Evolutionary conservation across 2,888 invertebrate genomes (phyloP), one percentile per base, ranked within the genome.

Genomic region (Maniola hyperantus): DNA sequence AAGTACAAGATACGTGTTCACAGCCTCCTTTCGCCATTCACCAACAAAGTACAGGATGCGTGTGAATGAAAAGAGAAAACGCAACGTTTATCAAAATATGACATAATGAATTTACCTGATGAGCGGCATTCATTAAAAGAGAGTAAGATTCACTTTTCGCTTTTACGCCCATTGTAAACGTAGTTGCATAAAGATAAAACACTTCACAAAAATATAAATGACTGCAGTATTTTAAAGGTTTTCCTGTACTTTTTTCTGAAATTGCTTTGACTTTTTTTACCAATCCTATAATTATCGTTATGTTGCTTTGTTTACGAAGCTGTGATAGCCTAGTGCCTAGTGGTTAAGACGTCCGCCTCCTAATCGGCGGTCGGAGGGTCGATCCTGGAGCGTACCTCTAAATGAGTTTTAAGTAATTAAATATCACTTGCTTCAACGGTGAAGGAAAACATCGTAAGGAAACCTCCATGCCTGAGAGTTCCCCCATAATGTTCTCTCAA

Each of bases 131-230:
- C 55, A 36, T 18, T 55, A 60, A 60, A 48, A 48, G n/a, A 60
- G 48, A 60, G 48, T 60, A 50, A 33, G 60, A 36, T 54, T 48
- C 46, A 33, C 15, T 46, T 48, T 33, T 59, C 42, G 39, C 44
- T 42, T 42, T 57, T 42, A 42, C 42, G 18, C 8, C 44, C 44
- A 58, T 58, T 44, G 42, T 58, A 33, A 26, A 26, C 11, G 44
- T 44, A 44, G 58, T 58, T 58, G 6, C 44, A n/a, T 58, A 58
- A 58, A 55, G 15, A n/a, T 58, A 58, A 58, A 55, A 34, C 55
- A 55, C 34, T 54, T 8, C 18, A 48, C 18, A 48, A 8, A 48
- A 8, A 18, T n/a, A 44, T 44, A 11, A n/a, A 6, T 0, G 44
- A n/a, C n/a, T n/a, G 44, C n/a, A n/a, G 6, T 5, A 6, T n/a